Conservation (phyloP, 2,113 vertebrate species). For the Elanoides forficatus region DNA sequence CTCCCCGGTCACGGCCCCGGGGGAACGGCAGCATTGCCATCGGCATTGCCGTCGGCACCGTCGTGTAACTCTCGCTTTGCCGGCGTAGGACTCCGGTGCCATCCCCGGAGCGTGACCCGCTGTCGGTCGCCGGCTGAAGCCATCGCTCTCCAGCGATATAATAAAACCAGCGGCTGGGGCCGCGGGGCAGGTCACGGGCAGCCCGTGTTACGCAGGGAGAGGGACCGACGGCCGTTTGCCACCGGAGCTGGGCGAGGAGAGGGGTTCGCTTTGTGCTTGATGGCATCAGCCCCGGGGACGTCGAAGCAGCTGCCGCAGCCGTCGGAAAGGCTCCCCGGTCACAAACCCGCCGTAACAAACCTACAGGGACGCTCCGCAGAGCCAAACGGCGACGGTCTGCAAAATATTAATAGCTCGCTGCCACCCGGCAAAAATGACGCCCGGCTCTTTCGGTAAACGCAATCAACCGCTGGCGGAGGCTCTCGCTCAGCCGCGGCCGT, state of each 20-base stretch:
- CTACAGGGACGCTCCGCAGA: rapidly evolving
- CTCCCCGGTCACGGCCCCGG: rapidly evolving
- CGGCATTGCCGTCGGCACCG: neutral
- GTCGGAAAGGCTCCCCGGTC: rapidly evolving
- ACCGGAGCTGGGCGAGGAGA: neutral
- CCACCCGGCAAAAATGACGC: rapidly evolving
- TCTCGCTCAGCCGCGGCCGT: rapidly evolving
- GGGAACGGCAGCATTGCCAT: rapidly evolving
- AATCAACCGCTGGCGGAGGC: rapidly evolving
- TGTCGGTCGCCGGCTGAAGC: neutral
- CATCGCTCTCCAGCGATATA: rapidly evolving
- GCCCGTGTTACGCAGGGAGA: neutral
- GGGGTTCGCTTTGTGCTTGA: rapidly evolving
- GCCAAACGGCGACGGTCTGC: rapidly evolving
- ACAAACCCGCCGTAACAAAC: rapidly evolving
- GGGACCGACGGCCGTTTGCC: neutral
- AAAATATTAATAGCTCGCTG: rapidly evolving
- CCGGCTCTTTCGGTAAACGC: rapidly evolving
- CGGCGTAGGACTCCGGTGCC: rapidly evolving
- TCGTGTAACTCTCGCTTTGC: too few relatives aligned
- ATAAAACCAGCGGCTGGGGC: neutral
- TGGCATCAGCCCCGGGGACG: rapidly evolving
- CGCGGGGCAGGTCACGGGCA: neutral
- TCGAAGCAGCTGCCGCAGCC: neutral
- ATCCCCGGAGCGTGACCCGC: rapidly evolving